Percentiles rank a stretch among this genome's conserved stretches.
Conservation (phyloP, 2,888 invertebrate species). For the Chouioia cunea region DNA sequence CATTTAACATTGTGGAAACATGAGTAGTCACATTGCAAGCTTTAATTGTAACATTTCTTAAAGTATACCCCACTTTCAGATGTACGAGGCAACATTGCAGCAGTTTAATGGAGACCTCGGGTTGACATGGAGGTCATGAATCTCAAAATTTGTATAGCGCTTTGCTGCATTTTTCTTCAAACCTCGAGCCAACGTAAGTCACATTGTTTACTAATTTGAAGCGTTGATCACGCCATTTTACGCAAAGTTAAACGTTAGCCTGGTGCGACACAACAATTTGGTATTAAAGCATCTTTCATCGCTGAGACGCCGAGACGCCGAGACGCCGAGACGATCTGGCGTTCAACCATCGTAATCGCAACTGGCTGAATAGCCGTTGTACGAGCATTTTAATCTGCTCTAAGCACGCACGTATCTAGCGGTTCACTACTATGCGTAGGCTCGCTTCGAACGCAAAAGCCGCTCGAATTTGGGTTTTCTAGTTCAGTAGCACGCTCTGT, state of each 20-base stretch:
- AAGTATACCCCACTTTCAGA: conserved; percentile 51
- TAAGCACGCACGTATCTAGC: conserved; percentile 25
- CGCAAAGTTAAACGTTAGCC: not conserved
- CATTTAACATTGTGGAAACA: too few species aligned
- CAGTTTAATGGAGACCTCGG: conserved; percentile 61
- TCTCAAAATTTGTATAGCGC: conserved; percentile 56
- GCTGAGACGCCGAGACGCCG: conserved; percentile 20
- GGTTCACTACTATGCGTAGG: conserved; percentile 26
- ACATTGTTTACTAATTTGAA: too few species aligned
- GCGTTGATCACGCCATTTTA: too few species aligned
- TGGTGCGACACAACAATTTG: conserved; percentile 1
- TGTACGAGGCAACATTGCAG: conserved; percentile 56
- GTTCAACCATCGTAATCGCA: conserved; percentile 6
- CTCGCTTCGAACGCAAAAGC: not conserved
- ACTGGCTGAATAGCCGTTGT: conserved; percentile 22
- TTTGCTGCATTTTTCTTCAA: conserved; percentile 55
- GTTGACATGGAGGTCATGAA: conserved; percentile 61
- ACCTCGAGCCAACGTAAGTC: conserved; percentile 59
- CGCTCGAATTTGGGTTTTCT: too few species aligned
- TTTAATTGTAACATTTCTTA: too few species aligned
- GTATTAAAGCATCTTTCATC: not conserved
- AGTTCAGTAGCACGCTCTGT: too few species aligned
- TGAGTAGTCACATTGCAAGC: too few species aligned
- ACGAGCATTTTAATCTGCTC: conserved; percentile 31
- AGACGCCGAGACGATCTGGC: conserved; percentile 13